phyloP scores from a whole-genome alignment of 2,888 invertebrate species.

The Hipparchia sbordonii region DNA sequence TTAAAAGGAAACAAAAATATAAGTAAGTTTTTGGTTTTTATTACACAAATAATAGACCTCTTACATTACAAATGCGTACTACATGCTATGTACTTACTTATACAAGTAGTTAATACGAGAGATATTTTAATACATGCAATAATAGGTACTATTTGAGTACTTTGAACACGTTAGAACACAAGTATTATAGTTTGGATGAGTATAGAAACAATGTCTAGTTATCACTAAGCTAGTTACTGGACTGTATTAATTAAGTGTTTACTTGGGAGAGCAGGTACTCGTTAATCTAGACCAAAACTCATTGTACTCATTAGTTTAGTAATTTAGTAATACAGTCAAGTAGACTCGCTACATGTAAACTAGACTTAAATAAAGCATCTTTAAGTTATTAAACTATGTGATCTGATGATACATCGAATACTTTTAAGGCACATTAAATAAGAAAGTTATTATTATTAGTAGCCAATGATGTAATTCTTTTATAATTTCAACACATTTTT shows the following conservation, averaged over 20 bases:
- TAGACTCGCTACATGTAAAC: slow-evolving; percentile 1
- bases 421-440: not conserved
- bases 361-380: not conserved
- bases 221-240: not conserved
- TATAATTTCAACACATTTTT: not conserved
- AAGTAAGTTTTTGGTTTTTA: too few species aligned
- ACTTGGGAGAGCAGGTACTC: not conserved
- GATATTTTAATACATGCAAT: too few species aligned
- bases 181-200: not conserved
- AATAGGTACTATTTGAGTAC: not conserved
- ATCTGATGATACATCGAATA: not conserved
- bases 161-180: not conserved
- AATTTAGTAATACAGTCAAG: not conserved
- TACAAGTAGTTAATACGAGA: too few species aligned
- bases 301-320: not conserved
- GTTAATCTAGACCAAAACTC: too few species aligned
- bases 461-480: too few species aligned
- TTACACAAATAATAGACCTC: not conserved
- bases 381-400: too few species aligned
- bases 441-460: too few species aligned
- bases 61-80: not conserved
- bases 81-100: too few species aligned
- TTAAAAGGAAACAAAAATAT: too few species aligned
- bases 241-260: not conserved
- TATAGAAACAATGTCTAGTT: not conserved